These are phyloP conservation scores for Abrostola triplasia DNA, from an alignment of 2,888 invertebrate species.

Conservation along the genomic window DNA sequence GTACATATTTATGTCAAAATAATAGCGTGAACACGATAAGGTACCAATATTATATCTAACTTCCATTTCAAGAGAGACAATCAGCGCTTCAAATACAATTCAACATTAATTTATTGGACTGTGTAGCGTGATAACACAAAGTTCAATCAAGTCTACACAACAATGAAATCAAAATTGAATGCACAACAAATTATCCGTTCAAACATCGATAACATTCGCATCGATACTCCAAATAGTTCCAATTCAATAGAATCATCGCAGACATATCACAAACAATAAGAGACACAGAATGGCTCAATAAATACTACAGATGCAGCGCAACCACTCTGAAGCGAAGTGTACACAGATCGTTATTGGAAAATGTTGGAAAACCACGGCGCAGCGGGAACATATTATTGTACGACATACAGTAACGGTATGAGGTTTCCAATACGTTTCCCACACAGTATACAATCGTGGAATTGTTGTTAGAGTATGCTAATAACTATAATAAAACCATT, in stretches of 20 bases:
- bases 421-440: conserved; percentile 45
- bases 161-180: conserved; percentile 40
- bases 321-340: conserved; percentile 49
- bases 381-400: conserved; percentile 44
- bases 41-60: no score
- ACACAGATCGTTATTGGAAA: conserved; percentile 54
- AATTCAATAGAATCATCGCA: conserved; percentile 46
- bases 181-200: conserved; percentile 40
- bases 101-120: not conserved
- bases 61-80: not conserved
- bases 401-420: conserved; percentile 33
- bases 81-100: not conserved
- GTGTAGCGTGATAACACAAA: conserved; percentile 4
- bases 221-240: conserved; percentile 40
- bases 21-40: no score
- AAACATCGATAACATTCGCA: conserved; percentile 33
- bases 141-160: conserved; percentile 25
- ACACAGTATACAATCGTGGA: conserved; percentile 28
- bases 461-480: conserved; percentile 43
- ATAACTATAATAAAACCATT: conserved; percentile 44
- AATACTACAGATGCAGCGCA: conserved; percentile 53
- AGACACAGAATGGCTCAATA: conserved; percentile 49
- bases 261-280: conserved; percentile 48
- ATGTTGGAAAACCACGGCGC: conserved; percentile 40
- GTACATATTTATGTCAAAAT: not conserved